phyloP scores from a whole-genome alignment of 2,888 invertebrate genomes.

The Rhimphoctona megacephalus region DNA sequence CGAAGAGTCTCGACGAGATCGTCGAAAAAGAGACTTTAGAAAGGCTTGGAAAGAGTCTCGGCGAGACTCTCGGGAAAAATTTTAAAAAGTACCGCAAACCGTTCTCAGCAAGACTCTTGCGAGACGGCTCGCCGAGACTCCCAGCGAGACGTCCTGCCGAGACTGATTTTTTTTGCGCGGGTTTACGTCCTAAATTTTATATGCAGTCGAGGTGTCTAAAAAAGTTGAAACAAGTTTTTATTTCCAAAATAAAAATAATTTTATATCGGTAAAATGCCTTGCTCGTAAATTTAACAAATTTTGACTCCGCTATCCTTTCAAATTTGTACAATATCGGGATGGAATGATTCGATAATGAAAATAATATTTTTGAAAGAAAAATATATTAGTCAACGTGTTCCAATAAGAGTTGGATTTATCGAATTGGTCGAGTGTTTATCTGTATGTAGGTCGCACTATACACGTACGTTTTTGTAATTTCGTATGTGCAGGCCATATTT shows the following conservation, averaged over 20 bases:
- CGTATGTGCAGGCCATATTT: slow-evolving; percentile 19
- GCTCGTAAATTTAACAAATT: neutral
- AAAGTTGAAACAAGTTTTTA: neutral
- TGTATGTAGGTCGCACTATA: slow-evolving; percentile 17
- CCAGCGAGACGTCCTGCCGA: no score
- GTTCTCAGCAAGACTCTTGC: no score
- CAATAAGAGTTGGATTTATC: neutral
- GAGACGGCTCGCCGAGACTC: no score
- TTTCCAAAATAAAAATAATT: no score
- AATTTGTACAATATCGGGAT: neutral
- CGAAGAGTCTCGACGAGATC: no score
- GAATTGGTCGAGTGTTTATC: neutral
- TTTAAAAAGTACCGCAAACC: no score
- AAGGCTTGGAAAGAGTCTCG: no score
- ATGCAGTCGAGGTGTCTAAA: neutral
- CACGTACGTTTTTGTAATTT: slow-evolving; percentile 15
- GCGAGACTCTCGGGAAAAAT: no score
- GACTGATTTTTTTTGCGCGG: no score
- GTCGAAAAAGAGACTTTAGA: no score
- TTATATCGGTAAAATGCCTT: no score
- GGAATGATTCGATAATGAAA: neutral
- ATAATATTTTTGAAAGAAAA: neutral
- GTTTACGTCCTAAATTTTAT: neutral
- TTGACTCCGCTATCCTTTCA: neutral
- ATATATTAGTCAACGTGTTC: neutral